Conservation (phyloP, 2,113 vertebrate genomes). For the Coreoperca whiteheadi region DNA sequence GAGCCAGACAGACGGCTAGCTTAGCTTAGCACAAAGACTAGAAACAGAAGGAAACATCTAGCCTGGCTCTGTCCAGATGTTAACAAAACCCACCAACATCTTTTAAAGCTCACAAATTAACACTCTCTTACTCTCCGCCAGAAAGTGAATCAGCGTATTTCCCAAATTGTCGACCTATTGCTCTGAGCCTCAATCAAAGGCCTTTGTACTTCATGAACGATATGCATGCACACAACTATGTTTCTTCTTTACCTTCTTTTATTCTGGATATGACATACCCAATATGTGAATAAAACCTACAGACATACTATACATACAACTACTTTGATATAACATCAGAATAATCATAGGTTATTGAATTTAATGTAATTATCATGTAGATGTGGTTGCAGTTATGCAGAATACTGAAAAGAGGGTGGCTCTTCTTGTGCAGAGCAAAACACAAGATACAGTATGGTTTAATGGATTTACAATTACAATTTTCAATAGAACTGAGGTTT, state of each 20-base stretch:
- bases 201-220: neutral
- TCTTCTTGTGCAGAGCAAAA: neutral
- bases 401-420: neutral
- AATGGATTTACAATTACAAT: neutral
- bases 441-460: neutral
- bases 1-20: neutral
- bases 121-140: neutral
- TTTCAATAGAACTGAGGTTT: neutral
- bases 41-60: neutral
- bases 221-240: neutral
- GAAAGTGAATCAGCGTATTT: neutral
- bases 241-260: neutral
- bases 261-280: neutral
- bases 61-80: neutral
- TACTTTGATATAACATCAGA: neutral
- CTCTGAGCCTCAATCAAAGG: neutral
- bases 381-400: neutral
- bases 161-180: neutral
- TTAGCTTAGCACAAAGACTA: neutral
- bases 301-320: neutral
- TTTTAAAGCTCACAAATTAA: neutral
- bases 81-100: neutral
- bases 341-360: neutral
- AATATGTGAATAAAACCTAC: neutral
- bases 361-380: neutral